Evolutionary conservation across 2,888 invertebrate species (phyloP), one percentile per base, ranked within the genome.

Genomic region (Latheticus oryzae): DNA sequence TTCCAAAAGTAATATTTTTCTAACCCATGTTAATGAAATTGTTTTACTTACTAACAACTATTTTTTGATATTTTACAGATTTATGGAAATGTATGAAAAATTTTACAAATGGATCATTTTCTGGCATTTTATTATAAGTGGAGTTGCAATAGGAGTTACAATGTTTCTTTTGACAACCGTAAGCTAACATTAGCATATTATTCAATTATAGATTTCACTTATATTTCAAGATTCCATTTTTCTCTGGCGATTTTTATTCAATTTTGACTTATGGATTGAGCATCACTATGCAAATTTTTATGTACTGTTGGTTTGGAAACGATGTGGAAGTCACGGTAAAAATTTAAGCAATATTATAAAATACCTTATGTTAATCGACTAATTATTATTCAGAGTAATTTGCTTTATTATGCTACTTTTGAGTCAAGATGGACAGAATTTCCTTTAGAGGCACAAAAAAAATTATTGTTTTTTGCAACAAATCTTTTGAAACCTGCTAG

Each of bases 151-250:
- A 16, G 53, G 58, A 21, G 33, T 48, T 8, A 42, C 53, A 4
- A 48, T 58, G 53, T 58, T 53, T 32, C 53, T 48, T 16, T 23
- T 58, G 2, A 53, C 48, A 19, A 24, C 48, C 7, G 58, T 58
- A 17, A 33, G 58, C 33, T 13, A 8, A 5, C 7, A 7, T 26
- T 11, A 19, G 3, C 17, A 5, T 15, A 23, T 30, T 9, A 8
- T 30, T 1, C 3, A 11, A 24, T n/a, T n/a, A n/a, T n/a, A 2
- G 8, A 8, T 37, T 37, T 12, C 32, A 4, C 7, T 17, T 21
- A 23, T 33, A 13, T n/a, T 21, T n/a, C 21, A 47, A 35, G 19
- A 15, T 17, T 2, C 50, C 38, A 2, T 19, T 50, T 11, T n/a
- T n/a, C n/a, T n/a, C n/a, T n/a, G n/a, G n/a, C n/a, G n/a, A n/a